Percentiles rank a stretch among this genome's conserved stretches.
phyloP scores from a whole-genome alignment of 2,797 vertebrate species.

The Ara ararauna region DNA sequence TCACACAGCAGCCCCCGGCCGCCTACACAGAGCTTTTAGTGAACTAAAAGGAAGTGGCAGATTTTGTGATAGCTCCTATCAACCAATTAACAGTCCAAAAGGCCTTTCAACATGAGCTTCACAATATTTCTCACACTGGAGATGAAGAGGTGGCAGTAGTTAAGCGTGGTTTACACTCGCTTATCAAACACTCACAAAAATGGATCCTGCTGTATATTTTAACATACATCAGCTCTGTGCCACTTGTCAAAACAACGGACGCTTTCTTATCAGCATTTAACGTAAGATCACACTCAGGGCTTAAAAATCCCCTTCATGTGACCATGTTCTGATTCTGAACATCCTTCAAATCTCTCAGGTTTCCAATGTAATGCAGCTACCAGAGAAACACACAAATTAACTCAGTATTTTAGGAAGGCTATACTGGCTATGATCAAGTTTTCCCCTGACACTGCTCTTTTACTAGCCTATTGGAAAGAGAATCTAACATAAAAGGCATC shows the following conservation, averaged over 20 bases:
- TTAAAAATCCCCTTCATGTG: neutral
- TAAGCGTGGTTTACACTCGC: neutral
- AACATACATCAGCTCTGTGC: neutral
- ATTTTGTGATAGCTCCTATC: slow-evolving; percentile 2
- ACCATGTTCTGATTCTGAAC: neutral
- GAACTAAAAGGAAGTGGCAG: neutral
- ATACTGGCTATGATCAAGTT: neutral
- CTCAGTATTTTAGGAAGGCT: neutral
- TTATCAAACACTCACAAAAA: neutral
- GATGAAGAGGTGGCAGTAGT: neutral
- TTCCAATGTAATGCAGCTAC: neutral
- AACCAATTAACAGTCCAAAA: slow-evolving; percentile 26
- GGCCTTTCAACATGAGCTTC: neutral
- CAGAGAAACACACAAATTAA: neutral
- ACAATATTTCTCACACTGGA: neutral
- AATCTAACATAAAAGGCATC: neutral
- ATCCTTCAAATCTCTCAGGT: neutral
- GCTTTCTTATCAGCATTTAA: neutral
- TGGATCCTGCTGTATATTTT: neutral
- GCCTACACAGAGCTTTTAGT: neutral
- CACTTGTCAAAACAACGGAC: neutral
- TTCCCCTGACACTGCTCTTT: neutral
- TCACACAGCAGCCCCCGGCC: neutral
- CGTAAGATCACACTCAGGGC: neutral
- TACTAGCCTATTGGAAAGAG: neutral